Conservation (phyloP, 2,888 invertebrate species). For the Furcula furcula region DNA sequence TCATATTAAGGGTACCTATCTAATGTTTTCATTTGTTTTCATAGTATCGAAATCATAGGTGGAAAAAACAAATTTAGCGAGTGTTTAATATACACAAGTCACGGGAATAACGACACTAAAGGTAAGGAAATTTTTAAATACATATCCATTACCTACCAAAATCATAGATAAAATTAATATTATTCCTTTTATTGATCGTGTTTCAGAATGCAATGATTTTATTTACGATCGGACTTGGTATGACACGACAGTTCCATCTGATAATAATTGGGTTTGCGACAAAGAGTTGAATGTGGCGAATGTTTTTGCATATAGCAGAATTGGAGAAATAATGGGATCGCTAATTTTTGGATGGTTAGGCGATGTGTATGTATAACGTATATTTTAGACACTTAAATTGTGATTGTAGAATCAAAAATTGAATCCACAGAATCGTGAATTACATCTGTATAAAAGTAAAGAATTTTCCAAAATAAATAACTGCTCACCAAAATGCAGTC, state of each 20-base stretch:
- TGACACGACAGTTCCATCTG: slow-evolving; percentile 46
- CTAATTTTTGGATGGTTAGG: slow-evolving; percentile 60
- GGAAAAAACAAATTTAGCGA: slow-evolving; percentile 34
- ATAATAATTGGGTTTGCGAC: slow-evolving; percentile 59
- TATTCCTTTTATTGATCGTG: slow-evolving; percentile 2
- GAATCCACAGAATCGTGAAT: no score
- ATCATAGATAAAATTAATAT: no score
- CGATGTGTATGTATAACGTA: slow-evolving; percentile 53
- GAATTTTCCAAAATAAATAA: no score
- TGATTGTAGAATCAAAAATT: no score
- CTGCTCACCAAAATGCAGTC: no score
- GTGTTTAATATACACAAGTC: slow-evolving; percentile 37
- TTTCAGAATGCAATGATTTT: slow-evolving; percentile 47
- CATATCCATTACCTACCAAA: no score
- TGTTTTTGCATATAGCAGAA: slow-evolving; percentile 46
- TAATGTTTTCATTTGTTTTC: neutral
- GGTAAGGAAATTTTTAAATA: no score
- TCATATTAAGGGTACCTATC: neutral
- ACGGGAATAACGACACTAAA: slow-evolving; percentile 10
- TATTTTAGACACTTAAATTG: no score
- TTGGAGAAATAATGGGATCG: slow-evolving; percentile 52
- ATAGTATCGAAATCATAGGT: slow-evolving; percentile 12
- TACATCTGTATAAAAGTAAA: no score
- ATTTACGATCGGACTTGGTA: slow-evolving; percentile 57
- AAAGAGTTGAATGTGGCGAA: slow-evolving; percentile 51